Conservation (phyloP, 1,140 invertebrate genomes). For the Nasonia longicornis region DNA sequence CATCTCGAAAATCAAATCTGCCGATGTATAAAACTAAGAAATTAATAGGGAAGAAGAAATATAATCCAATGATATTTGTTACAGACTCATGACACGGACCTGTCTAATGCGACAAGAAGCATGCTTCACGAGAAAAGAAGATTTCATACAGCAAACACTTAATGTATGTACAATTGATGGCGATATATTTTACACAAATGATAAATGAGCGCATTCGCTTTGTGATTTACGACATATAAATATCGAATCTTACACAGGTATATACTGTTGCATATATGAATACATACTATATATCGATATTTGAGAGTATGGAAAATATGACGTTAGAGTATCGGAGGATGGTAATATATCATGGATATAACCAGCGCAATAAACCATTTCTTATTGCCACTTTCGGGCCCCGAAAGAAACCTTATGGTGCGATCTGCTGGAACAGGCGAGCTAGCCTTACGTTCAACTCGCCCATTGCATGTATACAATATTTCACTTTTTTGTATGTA, state of each 20-base stretch:
- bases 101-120: constrained; percentile 37
- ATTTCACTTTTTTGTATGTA: not conserved
- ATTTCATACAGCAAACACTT: constrained; percentile 43
- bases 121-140: constrained; percentile 38
- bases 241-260: constrained; percentile 36
- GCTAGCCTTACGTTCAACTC: not conserved
- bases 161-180: constrained; percentile 45
- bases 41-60: constrained; percentile 2
- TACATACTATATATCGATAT: constrained; percentile 34
- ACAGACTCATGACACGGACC: constrained; percentile 49
- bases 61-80: constrained; percentile 16
- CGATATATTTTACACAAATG: constrained; percentile 47
- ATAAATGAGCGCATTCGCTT: constrained; percentile 45
- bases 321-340: constrained; percentile 32
- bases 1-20: not conserved
- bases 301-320: not conserved
- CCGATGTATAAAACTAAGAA: not conserved
- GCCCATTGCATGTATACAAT: not conserved
- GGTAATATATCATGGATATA: not conserved
- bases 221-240: constrained; percentile 36
- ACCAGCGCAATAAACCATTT: not conserved
- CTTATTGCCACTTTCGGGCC: not conserved
- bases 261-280: constrained; percentile 24
- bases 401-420: constrained; percentile 49
- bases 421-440: constrained; percentile 66